These are phyloP conservation scores for Dasyprocta punctata DNA, from an alignment of 2,113 vertebrate genomes.

Conservation along the genomic window DNA sequence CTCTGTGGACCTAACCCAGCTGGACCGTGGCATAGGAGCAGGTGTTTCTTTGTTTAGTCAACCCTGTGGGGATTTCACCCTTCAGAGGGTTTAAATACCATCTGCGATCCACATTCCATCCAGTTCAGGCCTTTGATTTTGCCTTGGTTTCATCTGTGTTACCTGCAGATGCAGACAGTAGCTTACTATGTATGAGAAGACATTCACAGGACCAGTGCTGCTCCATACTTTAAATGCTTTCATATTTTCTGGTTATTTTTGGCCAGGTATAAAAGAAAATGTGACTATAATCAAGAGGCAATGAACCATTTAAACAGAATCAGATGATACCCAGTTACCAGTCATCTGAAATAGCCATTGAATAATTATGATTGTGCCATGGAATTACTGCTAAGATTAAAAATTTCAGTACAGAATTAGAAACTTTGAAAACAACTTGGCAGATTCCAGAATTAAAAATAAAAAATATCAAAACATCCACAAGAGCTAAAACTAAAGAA, in stretches of 20 bases:
- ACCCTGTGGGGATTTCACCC: not conserved
- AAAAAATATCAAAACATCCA: too few species aligned
- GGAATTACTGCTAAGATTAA: not conserved
- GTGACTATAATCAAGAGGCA: not conserved
- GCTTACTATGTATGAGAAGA: not conserved
- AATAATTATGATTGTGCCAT: not conserved
- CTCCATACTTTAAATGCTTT: not conserved
- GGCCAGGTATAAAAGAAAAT: constrained; percentile 15
- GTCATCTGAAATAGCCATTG: not conserved
- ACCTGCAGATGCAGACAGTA: not conserved
- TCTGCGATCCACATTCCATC: not conserved
- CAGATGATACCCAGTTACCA: not conserved
- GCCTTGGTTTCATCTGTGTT: not conserved
- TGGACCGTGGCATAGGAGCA: too few species aligned
- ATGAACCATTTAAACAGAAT: not conserved
- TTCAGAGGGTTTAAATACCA: not conserved
- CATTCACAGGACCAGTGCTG: not conserved
- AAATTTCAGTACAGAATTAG: constrained; percentile 35
- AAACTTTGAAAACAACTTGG: constrained; percentile 15
- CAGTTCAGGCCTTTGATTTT: not conserved
- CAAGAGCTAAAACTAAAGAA: not conserved
- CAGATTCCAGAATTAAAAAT: too few species aligned
- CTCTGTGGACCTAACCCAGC: too few species aligned
- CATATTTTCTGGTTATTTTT: not conserved
- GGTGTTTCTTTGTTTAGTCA: not conserved